Percentiles rank a stretch among this genome's conserved stretches.
Evolutionary conservation across 2,797 vertebrate genomes (phyloP).

Genomic region (Sebastes oblongus): DNA sequence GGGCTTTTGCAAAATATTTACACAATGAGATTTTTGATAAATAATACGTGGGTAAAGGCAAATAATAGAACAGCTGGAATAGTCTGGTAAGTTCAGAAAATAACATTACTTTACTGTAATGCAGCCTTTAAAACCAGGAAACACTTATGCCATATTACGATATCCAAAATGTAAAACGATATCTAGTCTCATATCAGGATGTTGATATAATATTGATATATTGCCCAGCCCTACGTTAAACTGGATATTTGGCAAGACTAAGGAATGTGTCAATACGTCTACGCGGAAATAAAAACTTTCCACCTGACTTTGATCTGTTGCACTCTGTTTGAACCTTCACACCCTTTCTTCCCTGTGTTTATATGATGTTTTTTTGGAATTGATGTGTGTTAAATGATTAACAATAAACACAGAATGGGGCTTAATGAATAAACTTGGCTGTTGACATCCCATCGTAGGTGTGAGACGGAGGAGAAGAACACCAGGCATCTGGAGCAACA

Average conservation of each 20-base stretch:
- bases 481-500: constrained; percentile 72
- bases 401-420: background rate
- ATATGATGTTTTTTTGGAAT: background rate
- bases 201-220: too few species aligned
- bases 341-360: background rate
- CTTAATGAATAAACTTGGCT: background rate
- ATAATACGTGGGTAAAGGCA: too few species aligned
- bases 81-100: too few species aligned
- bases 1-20: too few species aligned
- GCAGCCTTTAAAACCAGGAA: too few species aligned
- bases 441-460: constrained; percentile 51
- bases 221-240: background rate
- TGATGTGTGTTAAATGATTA: background rate
- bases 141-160: too few species aligned
- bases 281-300: background rate
- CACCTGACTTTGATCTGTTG: background rate
- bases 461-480: constrained; percentile 73
- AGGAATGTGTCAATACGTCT: background rate
- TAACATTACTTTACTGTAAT: too few species aligned
- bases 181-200: too few species aligned
- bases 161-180: too few species aligned
- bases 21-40: too few species aligned
- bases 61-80: too few species aligned
- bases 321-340: background rate
- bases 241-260: background rate